These are phyloP conservation scores for Sialis fuliginosa DNA, from an alignment of 2,888 invertebrate genomes.

Conservation along the genomic window DNA sequence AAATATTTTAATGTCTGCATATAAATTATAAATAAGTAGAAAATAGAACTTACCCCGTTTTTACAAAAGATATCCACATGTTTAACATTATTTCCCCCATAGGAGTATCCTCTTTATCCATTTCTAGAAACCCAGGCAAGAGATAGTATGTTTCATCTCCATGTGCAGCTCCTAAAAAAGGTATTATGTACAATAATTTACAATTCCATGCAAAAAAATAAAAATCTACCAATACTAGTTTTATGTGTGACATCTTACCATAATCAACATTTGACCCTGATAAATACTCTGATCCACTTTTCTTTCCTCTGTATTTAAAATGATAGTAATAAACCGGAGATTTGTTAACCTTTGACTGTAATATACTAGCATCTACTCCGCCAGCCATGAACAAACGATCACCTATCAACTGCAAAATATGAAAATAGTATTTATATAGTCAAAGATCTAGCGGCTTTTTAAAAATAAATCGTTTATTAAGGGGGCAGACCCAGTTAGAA, in stretches of 20 bases:
- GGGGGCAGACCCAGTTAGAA: too few relatives aligned
- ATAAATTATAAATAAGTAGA: too few relatives aligned
- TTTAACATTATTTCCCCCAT: constrained; percentile 31
- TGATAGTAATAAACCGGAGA: constrained; percentile 41
- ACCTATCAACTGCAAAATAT: constrained; percentile 30
- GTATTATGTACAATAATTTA: too few relatives aligned
- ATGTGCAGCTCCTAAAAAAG: background rate
- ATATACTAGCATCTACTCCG: constrained; percentile 32
- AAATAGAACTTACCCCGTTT: constrained; percentile 26
- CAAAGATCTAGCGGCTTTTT: too few relatives aligned
- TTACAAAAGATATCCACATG: constrained; percentile 31
- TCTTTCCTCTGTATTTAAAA: constrained; percentile 25
- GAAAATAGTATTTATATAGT: too few relatives aligned
- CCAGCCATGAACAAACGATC: constrained; percentile 39
- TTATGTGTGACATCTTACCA: constrained; percentile 17
- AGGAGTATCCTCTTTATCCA: constrained; percentile 22
- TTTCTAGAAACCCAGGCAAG: constrained; percentile 24
- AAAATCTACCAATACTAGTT: too few relatives aligned
- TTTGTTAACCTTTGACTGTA: constrained; percentile 33
- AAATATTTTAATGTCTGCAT: too few relatives aligned
- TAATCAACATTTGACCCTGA: constrained; percentile 29
- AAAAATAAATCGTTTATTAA: too few relatives aligned
- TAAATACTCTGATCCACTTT: constrained; percentile 15
- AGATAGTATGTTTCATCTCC: constrained; percentile 36
- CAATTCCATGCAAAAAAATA: background rate